phyloP scores from a whole-genome alignment of 2,888 invertebrate species.

The Diachrysia chrysitis region DNA sequence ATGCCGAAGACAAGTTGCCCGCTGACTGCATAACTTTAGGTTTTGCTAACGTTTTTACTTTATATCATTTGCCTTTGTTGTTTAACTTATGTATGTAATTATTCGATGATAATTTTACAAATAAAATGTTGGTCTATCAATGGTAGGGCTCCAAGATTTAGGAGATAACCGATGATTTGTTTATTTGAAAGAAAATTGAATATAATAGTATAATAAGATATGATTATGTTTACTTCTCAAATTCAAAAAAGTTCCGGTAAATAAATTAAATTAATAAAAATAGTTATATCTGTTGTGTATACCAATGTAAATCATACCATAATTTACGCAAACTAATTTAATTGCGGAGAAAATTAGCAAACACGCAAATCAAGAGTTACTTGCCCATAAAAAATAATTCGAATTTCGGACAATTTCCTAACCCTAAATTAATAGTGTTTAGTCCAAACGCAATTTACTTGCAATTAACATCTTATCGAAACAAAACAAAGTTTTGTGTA shows the following conservation, averaged over 20 bases:
- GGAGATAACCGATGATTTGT: too few species aligned
- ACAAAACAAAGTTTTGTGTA: constrained; percentile 69
- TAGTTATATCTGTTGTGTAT: too few species aligned
- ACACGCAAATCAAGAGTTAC: constrained; percentile 54
- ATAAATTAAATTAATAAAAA: too few species aligned
- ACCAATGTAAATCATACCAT: constrained; percentile 15
- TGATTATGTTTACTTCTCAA: too few species aligned
- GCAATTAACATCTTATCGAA: constrained; percentile 79
- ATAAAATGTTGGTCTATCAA: background rate
- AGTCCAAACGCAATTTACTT: constrained; percentile 72
- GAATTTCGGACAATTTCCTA: constrained; percentile 64
- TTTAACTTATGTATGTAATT: background rate
- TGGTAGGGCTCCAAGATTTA: too few species aligned
- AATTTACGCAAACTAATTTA: constrained; percentile 11
- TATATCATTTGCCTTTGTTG: constrained; percentile 5
- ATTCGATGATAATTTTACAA: background rate
- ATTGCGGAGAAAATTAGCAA: constrained; percentile 43
- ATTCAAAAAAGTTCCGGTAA: too few species aligned
- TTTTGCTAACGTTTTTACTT: constrained; percentile 1
- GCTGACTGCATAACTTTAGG: background rate
- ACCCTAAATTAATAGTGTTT: constrained; percentile 56
- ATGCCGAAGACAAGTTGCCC: constrained; percentile 6
- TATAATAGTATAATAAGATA: too few species aligned
- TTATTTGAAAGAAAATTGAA: too few species aligned
- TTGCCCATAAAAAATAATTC: constrained; percentile 17